A percentile compares a stretch with the other conserved stretches of the same genome.
phyloP scores from a whole-genome alignment of 2,797 vertebrate species.

The Paratrypauchen microcephalus region DNA sequence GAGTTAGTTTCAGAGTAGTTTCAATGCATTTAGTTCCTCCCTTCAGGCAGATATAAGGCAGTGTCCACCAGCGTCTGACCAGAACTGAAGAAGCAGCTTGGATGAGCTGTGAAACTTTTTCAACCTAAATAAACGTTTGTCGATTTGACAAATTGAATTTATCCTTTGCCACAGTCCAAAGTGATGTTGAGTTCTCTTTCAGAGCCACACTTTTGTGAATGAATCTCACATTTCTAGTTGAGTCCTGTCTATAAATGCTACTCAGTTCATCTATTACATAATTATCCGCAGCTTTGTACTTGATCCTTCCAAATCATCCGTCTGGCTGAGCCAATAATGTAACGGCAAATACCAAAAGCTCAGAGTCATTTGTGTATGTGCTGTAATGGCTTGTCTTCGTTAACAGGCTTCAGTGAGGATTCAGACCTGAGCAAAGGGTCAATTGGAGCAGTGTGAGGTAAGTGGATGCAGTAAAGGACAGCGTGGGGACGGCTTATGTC shows the following conservation, averaged over 20 bases:
- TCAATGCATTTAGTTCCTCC: too few species aligned
- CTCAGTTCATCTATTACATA: neutral
- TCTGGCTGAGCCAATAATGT: slow-evolving; percentile 30
- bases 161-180: too few species aligned
- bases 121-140: too few species aligned
- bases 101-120: too few species aligned
- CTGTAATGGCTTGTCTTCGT: slow-evolving; percentile 37
- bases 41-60: too few species aligned
- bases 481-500: slow-evolving; percentile 40
- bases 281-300: neutral
- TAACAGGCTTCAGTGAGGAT: slow-evolving; percentile 44
- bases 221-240: neutral
- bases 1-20: too few species aligned
- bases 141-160: too few species aligned
- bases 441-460: slow-evolving; percentile 41
- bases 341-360: slow-evolving; percentile 45
- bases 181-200: neutral
- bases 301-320: neutral
- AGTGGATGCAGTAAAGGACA: slow-evolving; percentile 31
- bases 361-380: slow-evolving; percentile 33
- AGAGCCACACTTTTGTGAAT: neutral
- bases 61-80: too few species aligned
- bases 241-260: neutral
- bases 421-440: slow-evolving; percentile 51
- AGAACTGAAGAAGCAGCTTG: too few species aligned